Evolutionary conservation across 2,888 invertebrate genomes (phyloP), one percentile per base, ranked within the genome.

Genomic region (Belgica antarctica): DNA sequence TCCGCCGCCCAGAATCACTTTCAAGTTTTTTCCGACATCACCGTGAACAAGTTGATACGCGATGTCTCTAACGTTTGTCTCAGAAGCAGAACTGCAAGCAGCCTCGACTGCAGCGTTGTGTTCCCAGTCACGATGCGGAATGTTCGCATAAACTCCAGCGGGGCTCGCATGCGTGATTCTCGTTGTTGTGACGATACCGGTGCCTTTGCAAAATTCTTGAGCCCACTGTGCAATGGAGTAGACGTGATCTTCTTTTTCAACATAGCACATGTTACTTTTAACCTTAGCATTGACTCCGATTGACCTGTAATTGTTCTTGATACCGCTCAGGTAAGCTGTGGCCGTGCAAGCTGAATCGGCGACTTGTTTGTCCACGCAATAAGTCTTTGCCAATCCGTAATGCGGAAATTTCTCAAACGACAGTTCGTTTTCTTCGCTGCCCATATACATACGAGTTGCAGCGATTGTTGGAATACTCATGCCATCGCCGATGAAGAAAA

Each of bases 151-250:
- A 75, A 83, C 79, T 0, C 85, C 86, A 0, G 89, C 87, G 0
- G 91, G 91, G 0, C 89, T 89, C 0, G 91, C 92, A 76, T 92
- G 90, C 0, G 92, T 92, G 0, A 92, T 84, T 22, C 90, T 81
- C 0, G 90, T 89, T 0, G 89, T 90, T 0, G 92, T 92, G 1
- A 92, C 90, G 1, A 88, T 73, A 2, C 88, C 88, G 74, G 82
- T 70, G 0, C 80, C 79, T 74, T 87, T 88, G 0, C 83, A 12
- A 7, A 10, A 5, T 22, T 27, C 15, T 27, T 59, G 59, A 0
- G 90, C 89, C 87, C 88, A 88, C 73, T 85, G 83, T 63, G 88
- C 83, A 10, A 91, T 82, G 0, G 89, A 89, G 19, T 83, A 80
- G 0, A 89, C 85, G 0, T 85, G 85, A 71, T 85, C 82, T 0